Evolutionary conservation across 2,888 invertebrate species (phyloP).

Genomic region (Sthenelais limicola): DNA sequence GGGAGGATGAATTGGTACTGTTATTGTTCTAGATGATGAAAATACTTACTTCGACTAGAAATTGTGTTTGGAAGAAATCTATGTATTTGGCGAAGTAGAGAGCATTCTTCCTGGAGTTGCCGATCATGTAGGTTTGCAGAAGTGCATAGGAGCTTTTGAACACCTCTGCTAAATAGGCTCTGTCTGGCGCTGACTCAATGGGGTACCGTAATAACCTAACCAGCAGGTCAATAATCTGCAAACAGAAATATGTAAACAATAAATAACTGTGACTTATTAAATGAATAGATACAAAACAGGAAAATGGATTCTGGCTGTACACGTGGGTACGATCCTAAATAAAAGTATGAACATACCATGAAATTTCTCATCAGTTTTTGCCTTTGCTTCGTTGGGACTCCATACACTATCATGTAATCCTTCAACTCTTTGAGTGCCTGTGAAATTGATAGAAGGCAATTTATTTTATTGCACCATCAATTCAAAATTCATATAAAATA

Average conservation of each 20-base stretch:
- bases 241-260: neutral
- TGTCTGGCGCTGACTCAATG: conserved; percentile 50
- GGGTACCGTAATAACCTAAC: conserved; percentile 57
- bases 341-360: conserved; percentile 50
- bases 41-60: conserved; percentile 55
- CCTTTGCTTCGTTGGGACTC: conserved; percentile 52
- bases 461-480: neutral
- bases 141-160: conserved; percentile 54
- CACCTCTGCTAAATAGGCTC: conserved; percentile 47
- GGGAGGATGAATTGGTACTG: neutral
- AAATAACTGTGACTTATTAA: neutral
- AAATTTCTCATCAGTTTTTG: conserved; percentile 59
- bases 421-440: conserved; percentile 54
- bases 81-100: conserved; percentile 62
- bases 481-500: neutral
- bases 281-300: neutral
- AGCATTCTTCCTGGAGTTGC: conserved; percentile 60
- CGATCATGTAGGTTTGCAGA: conserved; percentile 58
- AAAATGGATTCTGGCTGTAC: neutral
- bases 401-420: conserved; percentile 53
- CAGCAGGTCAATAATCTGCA: conserved; percentile 56
- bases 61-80: conserved; percentile 60
- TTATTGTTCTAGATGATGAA: neutral
- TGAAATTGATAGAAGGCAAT: too few relatives aligned
- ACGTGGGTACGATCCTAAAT: too few relatives aligned